Evolutionary conservation across 2,888 invertebrate species (phyloP), one percentile per base, ranked within the genome.

Genomic region (Cistogaster globosa): DNA sequence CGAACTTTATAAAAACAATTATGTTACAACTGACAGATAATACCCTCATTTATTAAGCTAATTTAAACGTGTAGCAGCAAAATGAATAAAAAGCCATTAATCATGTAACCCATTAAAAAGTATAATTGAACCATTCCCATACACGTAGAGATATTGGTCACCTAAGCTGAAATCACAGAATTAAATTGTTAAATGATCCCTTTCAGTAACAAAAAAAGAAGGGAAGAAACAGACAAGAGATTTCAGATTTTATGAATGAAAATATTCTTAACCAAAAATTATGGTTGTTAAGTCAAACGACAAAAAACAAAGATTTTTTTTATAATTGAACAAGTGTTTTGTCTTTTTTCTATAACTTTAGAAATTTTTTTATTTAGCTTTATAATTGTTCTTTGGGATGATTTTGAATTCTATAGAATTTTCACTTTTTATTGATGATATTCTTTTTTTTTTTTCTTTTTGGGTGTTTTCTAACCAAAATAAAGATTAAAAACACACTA

Each of bases 221-320:
- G 20, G 20, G 16, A 32, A 65, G 9, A 58, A 45, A 58, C 8
- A 75, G 69, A 63, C 48, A 51, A 20, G 42, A 26, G 57, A 60
- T 75, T 85, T 85, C 79, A 26, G 57, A 60, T 75, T 85, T 85
- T 82, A 79, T 85, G 82, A 85, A 85, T 85, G 82, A 85, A 85
- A 75, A 78, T 36, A 55, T 48, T 71, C 65, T 60, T 42, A 67
- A 77, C 57, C 68, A 51, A 84, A 79, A 82, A 75, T 71, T 63
- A 77, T 84, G 72, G 79, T 53, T 62, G 63, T 53, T 74, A 58
- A 69, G 42, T 16, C 38, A 6, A 22, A 48, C 20, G 16, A 68
- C 16, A 48, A 42, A 55, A 60, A 45, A 51, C 69, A 65, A 69
- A 60, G 8, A 42, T 7, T 4, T 38, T 38, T 12, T 42, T 42